Base-by-base conservation (phyloP, 2,888 invertebrate species). In the Hesperia comma region DNA sequence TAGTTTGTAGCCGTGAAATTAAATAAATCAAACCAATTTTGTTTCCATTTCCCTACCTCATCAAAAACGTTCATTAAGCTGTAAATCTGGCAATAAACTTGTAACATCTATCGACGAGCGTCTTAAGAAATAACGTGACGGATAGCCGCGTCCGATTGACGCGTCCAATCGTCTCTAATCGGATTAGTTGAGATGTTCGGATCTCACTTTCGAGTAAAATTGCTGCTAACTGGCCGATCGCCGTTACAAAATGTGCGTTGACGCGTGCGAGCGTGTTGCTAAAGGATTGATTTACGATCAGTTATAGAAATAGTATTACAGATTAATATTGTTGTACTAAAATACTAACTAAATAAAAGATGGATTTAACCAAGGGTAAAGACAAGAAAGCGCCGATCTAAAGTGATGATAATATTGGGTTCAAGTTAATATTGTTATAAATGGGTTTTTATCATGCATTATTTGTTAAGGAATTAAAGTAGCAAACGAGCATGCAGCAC, bases 181-280 rank as follows among this genome's bases (percentile, higher is more conserved):
- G 57, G 57, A 64, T 64, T 63, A 63, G 63, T 56, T 51, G 63
- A 64, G 57, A 57, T 63, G 56, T 57, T 64, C 32, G 57, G 51
- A 51, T 64, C 57, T 57, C 49, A 51, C 49, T 57, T 63, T 63
- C 37, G 49, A 57, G 49, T 49, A 57, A 57, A 56, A 57, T 63
- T 57, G 49, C 17, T 17, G 15, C 49, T 57, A 57, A 63, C 40
- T 63, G 63, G 63, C n/a, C 63, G 26, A 55, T 57, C 56, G 12
- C 15, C 15, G 46, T 8, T 46, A 14, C n/a, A 43, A 14, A 21
- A 19, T 21, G 37, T 26, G 41, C 14, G 41, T 3, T 57, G 56
- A 21, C n/a, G 37, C 46, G 37, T 54, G 55, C 57, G 21, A 19
- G 43, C 43, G 21, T 53, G 21, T 8, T 32, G 53, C 49, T 49